Percentiles rank a stretch among this genome's conserved stretches.
These are phyloP conservation scores for Anguilla anguilla DNA, from an alignment of 2,797 vertebrate genomes.

Conservation along the genomic window DNA sequence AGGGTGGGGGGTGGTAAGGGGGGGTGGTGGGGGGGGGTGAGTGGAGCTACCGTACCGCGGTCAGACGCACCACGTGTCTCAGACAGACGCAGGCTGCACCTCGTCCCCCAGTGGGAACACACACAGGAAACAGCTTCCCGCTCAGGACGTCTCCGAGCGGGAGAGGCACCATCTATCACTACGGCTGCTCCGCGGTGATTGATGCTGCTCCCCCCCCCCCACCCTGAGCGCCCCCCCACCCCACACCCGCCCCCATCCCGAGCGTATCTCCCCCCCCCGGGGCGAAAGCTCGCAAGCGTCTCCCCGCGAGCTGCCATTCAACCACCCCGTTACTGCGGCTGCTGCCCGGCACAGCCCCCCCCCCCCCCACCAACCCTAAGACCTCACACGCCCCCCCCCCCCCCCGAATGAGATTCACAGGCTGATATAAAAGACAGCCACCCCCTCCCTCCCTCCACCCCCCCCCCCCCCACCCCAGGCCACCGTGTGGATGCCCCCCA, in stretches of 20 bases:
- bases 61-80: not conserved
- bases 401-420: not conserved
- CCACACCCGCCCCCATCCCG: not conserved
- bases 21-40: not conserved
- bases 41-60: too few species aligned
- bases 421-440: constrained; percentile 33
- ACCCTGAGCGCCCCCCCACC: not conserved
- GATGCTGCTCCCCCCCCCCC: not conserved
- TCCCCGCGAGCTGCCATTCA: not conserved
- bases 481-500: not conserved
- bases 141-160: not conserved
- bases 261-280: not conserved
- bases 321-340: not conserved
- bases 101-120: not conserved
- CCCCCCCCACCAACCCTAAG: not conserved
- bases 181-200: not conserved
- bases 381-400: not conserved
- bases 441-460: not conserved
- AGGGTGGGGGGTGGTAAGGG: not conserved
- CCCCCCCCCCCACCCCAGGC: too few species aligned
- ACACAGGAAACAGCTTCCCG: not conserved
- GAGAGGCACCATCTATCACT: not conserved
- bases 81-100: not conserved
- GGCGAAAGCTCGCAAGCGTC: not conserved
- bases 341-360: not conserved